Percentiles rank a stretch among this genome's conserved stretches.
phyloP scores from a whole-genome alignment of 1,140 invertebrate species.

The Akabosia matsudoensis region DNA sequence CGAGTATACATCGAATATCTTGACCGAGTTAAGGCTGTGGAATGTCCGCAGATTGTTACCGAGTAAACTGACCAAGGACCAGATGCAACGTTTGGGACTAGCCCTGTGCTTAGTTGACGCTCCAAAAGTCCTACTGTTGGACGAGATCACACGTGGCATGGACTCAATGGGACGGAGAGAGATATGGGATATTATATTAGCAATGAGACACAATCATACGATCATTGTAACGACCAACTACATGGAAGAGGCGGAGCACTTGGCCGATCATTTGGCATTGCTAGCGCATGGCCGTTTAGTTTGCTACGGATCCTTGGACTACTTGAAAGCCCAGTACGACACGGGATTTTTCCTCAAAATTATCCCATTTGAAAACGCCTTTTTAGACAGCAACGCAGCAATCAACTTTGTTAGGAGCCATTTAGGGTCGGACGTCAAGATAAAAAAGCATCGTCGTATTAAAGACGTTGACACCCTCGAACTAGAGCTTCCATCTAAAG shows the following conservation, averaged over 20 bases:
- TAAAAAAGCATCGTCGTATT: not conserved
- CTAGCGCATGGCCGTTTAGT: constrained; percentile 39
- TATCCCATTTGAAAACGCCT: not conserved
- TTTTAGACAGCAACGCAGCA: not conserved
- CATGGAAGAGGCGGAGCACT: constrained; percentile 44
- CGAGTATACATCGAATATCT: not conserved
- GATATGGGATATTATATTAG: constrained; percentile 37
- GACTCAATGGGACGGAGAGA: constrained; percentile 32
- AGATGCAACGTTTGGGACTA: constrained; percentile 28
- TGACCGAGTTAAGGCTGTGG: constrained; percentile 27
- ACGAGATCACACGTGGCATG: constrained; percentile 17
- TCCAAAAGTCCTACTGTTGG: constrained; percentile 31
- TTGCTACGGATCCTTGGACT: constrained; percentile 34
- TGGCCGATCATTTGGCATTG: constrained; percentile 39
- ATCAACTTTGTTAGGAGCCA: constrained; percentile 8
- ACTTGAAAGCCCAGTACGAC: constrained; percentile 36
- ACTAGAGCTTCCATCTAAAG: constrained; percentile 17
- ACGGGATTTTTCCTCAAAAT: constrained; percentile 38
- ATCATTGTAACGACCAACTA: constrained; percentile 37
- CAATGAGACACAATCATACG: constrained; percentile 32
- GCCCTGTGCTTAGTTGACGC: constrained; percentile 33
- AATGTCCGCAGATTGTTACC: constrained; percentile 15
- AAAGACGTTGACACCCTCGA: constrained; percentile 3
- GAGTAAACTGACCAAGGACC: constrained; percentile 19
- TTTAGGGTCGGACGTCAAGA: constrained; percentile 7